Evolutionary conservation across 2,888 invertebrate genomes (phyloP), one percentile per base, ranked within the genome.

Genomic region (Melinaea marsaeus): DNA sequence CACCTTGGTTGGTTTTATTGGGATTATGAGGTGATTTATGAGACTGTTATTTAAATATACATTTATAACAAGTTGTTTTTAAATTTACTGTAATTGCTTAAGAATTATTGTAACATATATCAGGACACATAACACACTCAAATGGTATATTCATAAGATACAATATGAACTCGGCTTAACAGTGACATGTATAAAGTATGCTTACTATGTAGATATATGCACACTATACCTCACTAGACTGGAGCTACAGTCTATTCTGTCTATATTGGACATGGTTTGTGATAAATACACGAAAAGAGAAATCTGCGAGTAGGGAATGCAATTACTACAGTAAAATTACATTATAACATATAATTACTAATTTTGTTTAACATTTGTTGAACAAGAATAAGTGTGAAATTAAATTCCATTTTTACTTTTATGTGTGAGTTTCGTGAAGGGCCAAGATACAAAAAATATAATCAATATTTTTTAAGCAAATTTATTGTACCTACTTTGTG

Each of bases 111-210:
- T 22, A 22, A 22, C 22, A 22, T 22, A 22, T 22, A 22, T 22
- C 22, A 22, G 22, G 22, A 37, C 7, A 37, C 7, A 37, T 37
- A 37, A 37, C 2, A 37, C 37, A 37, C 37, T 48, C 32, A 22
- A 22, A 7, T 9, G 32, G 11, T 9, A 45, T 42, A 9, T 58
- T 48, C 35, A 55, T 56, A 58, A 57, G 63, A 13, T 51, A 61
- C 62, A 67, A 65, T 22, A 79, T 80, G 82, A 73, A 81, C 79
- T 75, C 75, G 79, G 76, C 83, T 80, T 83, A 84, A 82, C 81
- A 80, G 81, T 76, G 77, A 81, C 75, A 74, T 77, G 80, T 77
- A 84, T 84, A 83, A 85, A 86, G 84, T 85, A 84, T 83, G 85
- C 80, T 22, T 22, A 22, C 1, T 22, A 22, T 22, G 22, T 81